A percentile compares a stretch with the other conserved stretches of the same genome.
Evolutionary conservation across 1,140 invertebrate genomes (phyloP).

Genomic region (Ceratitis capitata): DNA sequence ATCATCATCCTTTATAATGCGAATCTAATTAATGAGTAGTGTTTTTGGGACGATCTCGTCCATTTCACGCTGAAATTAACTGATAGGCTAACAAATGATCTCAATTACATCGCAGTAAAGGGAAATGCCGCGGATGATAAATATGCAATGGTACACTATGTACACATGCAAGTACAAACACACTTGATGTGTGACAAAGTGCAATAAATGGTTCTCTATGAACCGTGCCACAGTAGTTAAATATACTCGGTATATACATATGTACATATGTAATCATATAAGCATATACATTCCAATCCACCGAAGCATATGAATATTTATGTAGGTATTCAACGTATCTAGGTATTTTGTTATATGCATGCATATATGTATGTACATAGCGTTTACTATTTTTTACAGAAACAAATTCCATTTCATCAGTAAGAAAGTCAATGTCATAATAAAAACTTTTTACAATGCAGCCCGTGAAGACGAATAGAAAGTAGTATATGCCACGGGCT

Average conservation of each 20-base stretch:
- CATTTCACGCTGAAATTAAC: not conserved
- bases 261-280: not conserved
- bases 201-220: constrained; percentile 23
- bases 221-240: not conserved
- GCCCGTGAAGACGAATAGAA: no score
- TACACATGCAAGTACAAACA: not conserved
- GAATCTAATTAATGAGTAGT: constrained; percentile 18
- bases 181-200: not conserved
- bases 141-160: not conserved
- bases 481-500: no score
- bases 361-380: not conserved
- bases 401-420: not conserved
- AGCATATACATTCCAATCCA: not conserved
- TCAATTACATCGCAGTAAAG: not conserved
- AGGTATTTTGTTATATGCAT: not conserved
- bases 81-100: not conserved
- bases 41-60: not conserved
- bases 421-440: constrained; percentile 3
- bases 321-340: not conserved
- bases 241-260: no score
- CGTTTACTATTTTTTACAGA: no score
- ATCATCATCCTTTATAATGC: constrained; percentile 30
- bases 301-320: not conserved
- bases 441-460: no score
- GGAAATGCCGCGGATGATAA: not conserved